Base-by-base conservation (phyloP, 2,888 invertebrate genomes). In the Tubulanus polymorphus region DNA sequence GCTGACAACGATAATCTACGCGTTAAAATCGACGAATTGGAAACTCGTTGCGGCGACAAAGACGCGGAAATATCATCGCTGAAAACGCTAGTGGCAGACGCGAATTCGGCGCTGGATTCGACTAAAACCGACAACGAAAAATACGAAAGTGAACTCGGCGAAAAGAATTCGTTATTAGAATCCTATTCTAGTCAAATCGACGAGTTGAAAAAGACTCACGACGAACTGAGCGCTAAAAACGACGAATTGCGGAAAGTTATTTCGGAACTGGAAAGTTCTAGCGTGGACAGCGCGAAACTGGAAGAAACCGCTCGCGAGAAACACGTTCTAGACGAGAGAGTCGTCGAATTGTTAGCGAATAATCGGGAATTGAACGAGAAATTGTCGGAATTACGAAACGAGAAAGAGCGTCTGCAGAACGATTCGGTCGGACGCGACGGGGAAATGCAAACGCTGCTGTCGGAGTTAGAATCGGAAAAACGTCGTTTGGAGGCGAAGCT, bases 381-480 rank as follows among this genome's bases (percentile, higher is more conserved):
- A 47, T 29, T 53, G 12, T 27, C 25, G 26, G 48, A 6, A 5
- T n/a, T 47, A 8, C 18, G 27, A 26, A 27, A 5, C 8, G 48
- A 20, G 27, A 47, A 47, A 5, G 37, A 46, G 27, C 62, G 66
- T 49, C 23, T 70, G 1, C 55, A 61, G 28, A 61, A 62, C 20
- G 48, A 65, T 6, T 59, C 58, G 26, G 50, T 20, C 3, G 41
- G 15, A 15, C 5, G 23, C 6, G 23, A n/a, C n/a, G n/a, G n/a
- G n/a, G n/a, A n/a, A n/a, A n/a, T n/a, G n/a, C n/a, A n/a, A n/a
- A n/a, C n/a, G n/a, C n/a, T n/a, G n/a, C n/a, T 8, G 18, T 41
- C 41, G 23, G 5, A 8, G 41, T 5, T 41, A 8, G 41, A 15
- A 41, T 20, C 18, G 15, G 18, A 20, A 15, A 5, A 41, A 15